These are phyloP conservation scores for Troides aeacus DNA, from an alignment of 2,888 invertebrate genomes.

Conservation along the genomic window DNA sequence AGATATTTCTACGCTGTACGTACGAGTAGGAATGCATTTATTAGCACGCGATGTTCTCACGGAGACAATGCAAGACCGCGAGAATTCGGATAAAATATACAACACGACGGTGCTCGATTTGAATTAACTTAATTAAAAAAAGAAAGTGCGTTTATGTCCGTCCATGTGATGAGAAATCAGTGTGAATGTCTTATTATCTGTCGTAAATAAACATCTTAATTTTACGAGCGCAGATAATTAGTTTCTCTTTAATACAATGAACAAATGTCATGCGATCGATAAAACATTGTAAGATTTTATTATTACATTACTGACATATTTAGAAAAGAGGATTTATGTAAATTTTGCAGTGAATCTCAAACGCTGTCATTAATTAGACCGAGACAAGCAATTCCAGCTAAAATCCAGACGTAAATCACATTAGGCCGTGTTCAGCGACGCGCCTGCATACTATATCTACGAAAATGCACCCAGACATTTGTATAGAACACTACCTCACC, in stretches of 20 bases:
- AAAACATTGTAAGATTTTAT: too few species aligned
- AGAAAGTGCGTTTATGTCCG: slow-evolving; percentile 11
- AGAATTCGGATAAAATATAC: slow-evolving; percentile 11
- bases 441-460: slow-evolving; percentile 48
- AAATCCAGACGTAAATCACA: slow-evolving; percentile 59
- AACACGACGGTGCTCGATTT: too few species aligned
- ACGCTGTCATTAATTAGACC: background rate
- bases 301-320: too few species aligned
- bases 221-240: too few species aligned
- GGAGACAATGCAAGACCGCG: slow-evolving; percentile 23
- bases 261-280: too few species aligned
- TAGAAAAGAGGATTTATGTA: too few species aligned
- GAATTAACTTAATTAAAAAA: slow-evolving; percentile 8
- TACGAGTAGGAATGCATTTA: slow-evolving; percentile 23
- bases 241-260: too few species aligned
- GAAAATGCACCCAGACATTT: slow-evolving; percentile 70
- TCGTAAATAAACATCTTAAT: too few species aligned
- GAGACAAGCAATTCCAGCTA: slow-evolving; percentile 47
- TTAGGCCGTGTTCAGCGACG: slow-evolving; percentile 52
- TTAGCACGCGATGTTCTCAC: slow-evolving; percentile 29
- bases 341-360: too few species aligned
- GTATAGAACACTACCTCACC: slow-evolving; percentile 60
- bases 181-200: too few species aligned
- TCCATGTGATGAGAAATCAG: too few species aligned
- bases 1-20: slow-evolving; percentile 14